A percentile compares a stretch with the other conserved stretches of the same genome.
phyloP scores from a whole-genome alignment of 2,797 vertebrate genomes.

The Florisuga fusca region DNA sequence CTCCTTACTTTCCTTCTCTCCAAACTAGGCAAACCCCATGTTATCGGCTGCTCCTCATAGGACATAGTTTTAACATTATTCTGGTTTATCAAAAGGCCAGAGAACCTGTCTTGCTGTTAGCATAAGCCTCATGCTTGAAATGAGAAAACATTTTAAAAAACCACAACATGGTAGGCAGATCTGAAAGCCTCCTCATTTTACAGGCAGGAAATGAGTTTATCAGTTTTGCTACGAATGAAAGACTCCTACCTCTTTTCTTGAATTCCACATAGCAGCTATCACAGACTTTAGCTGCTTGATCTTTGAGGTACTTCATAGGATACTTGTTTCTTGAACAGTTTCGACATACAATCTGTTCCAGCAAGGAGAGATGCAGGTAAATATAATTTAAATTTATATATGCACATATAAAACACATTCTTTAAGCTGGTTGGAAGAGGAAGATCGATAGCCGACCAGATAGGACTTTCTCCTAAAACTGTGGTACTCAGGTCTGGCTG shows the following conservation, averaged over 20 bases:
- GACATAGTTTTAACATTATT: not conserved
- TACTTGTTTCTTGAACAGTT: slow-evolving; percentile 95
- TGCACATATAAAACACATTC: not conserved
- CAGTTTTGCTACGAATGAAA: not conserved
- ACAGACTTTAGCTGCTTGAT: slow-evolving; percentile 94
- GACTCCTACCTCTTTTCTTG: slow-evolving; percentile 85
- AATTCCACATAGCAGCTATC: slow-evolving; percentile 91
- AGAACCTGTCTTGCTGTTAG: not conserved
- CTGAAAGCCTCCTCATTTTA: not conserved
- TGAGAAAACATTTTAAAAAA: not conserved
- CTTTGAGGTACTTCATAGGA: slow-evolving; percentile 95
- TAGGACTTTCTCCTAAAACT: not conserved
- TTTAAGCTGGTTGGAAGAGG: not conserved
- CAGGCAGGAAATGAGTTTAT: not conserved
- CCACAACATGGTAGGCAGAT: not conserved
- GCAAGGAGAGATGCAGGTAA: not conserved
- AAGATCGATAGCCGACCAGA: not conserved
- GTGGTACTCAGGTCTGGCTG: not conserved
- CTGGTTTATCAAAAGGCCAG: not conserved
- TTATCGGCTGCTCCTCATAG: not conserved
- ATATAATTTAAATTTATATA: not conserved
- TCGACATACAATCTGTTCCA: slow-evolving; percentile 91
- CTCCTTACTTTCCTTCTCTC: not conserved
- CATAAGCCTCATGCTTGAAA: not conserved
- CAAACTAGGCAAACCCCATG: not conserved